These are phyloP conservation scores for Arvicanthis niloticus DNA, from an alignment of 2,113 vertebrate species.

Conservation along the genomic window DNA sequence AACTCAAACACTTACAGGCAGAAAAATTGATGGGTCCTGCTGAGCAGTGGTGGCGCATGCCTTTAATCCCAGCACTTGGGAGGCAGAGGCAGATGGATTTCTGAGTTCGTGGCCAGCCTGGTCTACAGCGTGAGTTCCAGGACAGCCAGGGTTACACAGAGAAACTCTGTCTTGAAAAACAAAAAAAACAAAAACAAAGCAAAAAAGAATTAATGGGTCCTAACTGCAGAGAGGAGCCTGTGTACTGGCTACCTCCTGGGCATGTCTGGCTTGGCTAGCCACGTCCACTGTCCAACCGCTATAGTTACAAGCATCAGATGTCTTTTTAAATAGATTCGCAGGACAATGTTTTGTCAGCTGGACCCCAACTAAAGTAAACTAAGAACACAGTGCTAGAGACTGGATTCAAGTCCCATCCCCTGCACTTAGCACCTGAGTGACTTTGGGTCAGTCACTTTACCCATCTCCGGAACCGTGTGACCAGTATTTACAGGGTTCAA, in stretches of 20 bases:
- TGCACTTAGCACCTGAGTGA: neutral
- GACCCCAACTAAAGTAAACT: neutral
- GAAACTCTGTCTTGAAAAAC: too few species aligned
- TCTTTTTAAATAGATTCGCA: conserved; percentile 30
- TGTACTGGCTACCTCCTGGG: neutral
- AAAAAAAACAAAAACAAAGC: too few species aligned
- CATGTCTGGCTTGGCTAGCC: neutral
- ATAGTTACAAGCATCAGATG: neutral
- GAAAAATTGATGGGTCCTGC: neutral
- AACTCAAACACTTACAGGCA: neutral
- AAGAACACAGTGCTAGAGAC: neutral
- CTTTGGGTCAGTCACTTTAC: conserved; percentile 37
- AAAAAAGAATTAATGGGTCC: neutral
- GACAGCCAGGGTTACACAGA: too few species aligned
- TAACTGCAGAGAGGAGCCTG: neutral
- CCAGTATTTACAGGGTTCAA: neutral
- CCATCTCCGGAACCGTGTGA: neutral
- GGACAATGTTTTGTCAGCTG: neutral
- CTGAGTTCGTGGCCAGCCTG: too few species aligned
- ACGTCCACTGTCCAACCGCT: neutral
- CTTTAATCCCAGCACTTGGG: too few species aligned
- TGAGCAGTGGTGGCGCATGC: too few species aligned
- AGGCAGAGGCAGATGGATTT: too few species aligned
- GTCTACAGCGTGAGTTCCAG: too few species aligned
- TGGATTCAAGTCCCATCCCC: neutral